These are phyloP conservation scores for Psittacara wagleri DNA, from an alignment of 2,113 vertebrate genomes.

Conservation along the genomic window DNA sequence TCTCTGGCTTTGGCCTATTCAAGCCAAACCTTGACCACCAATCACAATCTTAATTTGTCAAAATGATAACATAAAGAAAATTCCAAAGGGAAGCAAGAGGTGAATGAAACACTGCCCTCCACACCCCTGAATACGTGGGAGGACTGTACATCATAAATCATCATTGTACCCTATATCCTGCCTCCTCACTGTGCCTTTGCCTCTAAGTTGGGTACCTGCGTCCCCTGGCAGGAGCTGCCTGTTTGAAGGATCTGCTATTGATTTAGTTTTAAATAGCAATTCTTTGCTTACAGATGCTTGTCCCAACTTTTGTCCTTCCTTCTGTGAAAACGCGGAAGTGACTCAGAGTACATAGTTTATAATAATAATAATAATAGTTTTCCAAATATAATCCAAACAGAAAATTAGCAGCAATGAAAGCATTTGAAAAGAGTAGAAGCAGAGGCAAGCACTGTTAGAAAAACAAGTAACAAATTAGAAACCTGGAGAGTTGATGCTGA, in stretches of 20 bases:
- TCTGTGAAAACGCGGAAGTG: not conserved
- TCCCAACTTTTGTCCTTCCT: not conserved
- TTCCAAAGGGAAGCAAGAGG: not conserved
- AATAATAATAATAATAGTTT: not conserved
- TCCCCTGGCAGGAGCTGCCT: not conserved
- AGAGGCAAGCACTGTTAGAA: not conserved
- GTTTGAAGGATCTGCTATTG: not conserved
- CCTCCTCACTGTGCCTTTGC: not conserved
- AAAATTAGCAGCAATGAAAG: not conserved
- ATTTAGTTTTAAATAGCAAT: not conserved
- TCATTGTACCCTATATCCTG: not conserved
- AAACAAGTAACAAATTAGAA: slow-evolving; percentile 10
- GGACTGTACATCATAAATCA: not conserved
- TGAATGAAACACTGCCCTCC: not conserved
- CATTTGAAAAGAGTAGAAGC: not conserved
- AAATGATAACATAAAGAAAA: not conserved
- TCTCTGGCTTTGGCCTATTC: not conserved
- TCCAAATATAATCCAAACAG: not conserved
- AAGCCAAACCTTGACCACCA: not conserved
- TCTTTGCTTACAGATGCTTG: not conserved
- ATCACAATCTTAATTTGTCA: not conserved
- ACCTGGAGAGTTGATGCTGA: not conserved
- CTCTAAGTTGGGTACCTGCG: too few species aligned
- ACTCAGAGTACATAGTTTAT: not conserved
- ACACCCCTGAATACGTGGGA: not conserved